Evolutionary conservation across 2,797 vertebrate species (phyloP).

Genomic region (Anguilla anguilla): DNA sequence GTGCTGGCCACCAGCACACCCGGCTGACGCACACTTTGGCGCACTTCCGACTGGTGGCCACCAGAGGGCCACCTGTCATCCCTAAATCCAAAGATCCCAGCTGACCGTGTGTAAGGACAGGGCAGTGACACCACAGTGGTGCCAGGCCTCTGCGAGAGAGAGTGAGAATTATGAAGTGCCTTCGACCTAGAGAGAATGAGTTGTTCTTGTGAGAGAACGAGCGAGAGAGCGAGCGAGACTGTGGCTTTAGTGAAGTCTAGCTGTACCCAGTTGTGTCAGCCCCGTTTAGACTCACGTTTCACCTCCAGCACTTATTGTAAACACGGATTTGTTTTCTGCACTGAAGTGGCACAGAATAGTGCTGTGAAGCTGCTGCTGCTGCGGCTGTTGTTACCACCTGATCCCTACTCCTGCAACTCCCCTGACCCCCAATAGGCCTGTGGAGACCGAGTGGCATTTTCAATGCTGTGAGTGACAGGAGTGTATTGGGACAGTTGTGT

Average conservation of each 20-base stretch:
- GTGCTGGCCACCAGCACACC: constrained; percentile 76
- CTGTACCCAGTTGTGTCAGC: constrained; percentile 54
- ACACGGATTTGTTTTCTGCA: background rate
- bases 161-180: constrained; percentile 67
- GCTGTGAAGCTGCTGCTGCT: background rate
- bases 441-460: constrained; percentile 4
- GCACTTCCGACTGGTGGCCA: constrained; percentile 38
- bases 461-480: constrained; percentile 19
- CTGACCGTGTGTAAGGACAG: constrained; percentile 48
- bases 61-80: constrained; percentile 52
- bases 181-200: constrained; percentile 72
- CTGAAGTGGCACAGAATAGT: constrained; percentile 12
- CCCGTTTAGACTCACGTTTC: constrained; percentile 50
- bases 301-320: constrained; percentile 28
- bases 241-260: constrained; percentile 15
- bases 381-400: constrained; percentile 7
- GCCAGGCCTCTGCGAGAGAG: constrained; percentile 42
- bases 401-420: background rate
- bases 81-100: constrained; percentile 64
- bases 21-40: constrained; percentile 61
- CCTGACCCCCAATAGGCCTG: constrained; percentile 3
- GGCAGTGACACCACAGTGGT: constrained; percentile 18
- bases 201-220: constrained; percentile 55
- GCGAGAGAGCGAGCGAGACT: constrained; percentile 61
- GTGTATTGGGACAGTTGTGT: constrained; percentile 14